Base-by-base conservation (phyloP, 2,113 vertebrate species). In the Ptyas mucosa region DNA sequence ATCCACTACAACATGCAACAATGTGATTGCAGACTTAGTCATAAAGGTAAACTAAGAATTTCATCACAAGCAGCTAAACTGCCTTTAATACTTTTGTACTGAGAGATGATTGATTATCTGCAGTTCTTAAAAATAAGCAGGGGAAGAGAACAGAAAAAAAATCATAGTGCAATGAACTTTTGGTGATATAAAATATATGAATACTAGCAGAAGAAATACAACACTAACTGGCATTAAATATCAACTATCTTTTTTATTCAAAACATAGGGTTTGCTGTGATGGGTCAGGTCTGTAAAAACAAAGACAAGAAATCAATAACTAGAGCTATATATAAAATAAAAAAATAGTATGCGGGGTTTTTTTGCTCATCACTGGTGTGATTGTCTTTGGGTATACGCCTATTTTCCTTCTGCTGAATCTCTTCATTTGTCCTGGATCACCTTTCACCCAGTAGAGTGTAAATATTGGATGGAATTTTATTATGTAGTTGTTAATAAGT, bases 251-350 rank as follows among this genome's bases (percentile, higher is more conserved):
- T 94, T 98, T 98, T 98, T 98, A 97, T 97, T 96, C 95, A 96
- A 97, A 98, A 96, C 97, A 97, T 96, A 98, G 97, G 96, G 96
- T 98, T 98, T 98, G 96, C 97, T 95, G 95, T 97, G 97, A 98
- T 97, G 97, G 97, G 97, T 96, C 97, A 98, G 95, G 96, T 97
- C 97, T 97, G 96, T 96, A 98, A 97, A 96, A 98, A 98, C 94
- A 95, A 96, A 97, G 98, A 98, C 98, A 99, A 98, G 95, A 99
- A 99, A 98, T 99, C 98, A 98, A 98, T 98, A 98, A 95, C 89
- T 95, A 93, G 95, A 97, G 95, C 97, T 97, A 97, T 97, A 98
- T 98, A 99, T 98, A 95, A 97, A 97, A 98, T 98, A 97, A 98
- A 98, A 98, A 98, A 97, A 92, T 94, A 90, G 95, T 87, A 86